A percentile compares a stretch with the other conserved stretches of the same genome.
Conservation (phyloP, 2,113 vertebrate genomes). For the Platysternon megacephalum region DNA sequence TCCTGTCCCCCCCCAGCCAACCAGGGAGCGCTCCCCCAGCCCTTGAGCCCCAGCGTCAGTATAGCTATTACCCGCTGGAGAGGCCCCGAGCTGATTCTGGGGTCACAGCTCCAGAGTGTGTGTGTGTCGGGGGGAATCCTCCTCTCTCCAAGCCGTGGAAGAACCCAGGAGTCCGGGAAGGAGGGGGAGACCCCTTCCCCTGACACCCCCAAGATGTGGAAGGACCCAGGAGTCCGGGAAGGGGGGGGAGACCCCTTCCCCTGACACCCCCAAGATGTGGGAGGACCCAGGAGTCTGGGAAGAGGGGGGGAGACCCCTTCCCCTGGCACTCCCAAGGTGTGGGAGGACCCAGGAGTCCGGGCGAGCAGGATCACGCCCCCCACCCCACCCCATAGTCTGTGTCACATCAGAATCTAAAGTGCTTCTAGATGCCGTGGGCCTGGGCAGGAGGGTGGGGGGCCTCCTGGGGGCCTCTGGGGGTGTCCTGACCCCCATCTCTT, state of each 20-base stretch:
- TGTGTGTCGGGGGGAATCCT: background rate
- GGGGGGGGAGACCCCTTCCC: background rate
- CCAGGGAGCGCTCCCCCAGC: background rate
- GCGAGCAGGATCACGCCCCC: background rate
- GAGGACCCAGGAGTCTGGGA: background rate
- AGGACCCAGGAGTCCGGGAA: background rate
- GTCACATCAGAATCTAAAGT: background rate
- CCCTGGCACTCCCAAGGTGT: background rate
- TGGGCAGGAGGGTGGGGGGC: background rate
- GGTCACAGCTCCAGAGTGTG: background rate
- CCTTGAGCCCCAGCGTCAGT: background rate
- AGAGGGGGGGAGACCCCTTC: background rate
- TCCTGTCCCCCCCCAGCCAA: background rate
- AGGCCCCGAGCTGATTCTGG: background rate
- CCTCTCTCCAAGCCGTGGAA: background rate
- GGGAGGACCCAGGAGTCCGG: background rate
- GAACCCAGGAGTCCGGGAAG: background rate
- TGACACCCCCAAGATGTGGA: background rate
- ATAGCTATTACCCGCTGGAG: background rate
- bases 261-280: accelerated
- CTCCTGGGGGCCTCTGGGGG: background rate
- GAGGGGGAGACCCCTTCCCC: background rate
- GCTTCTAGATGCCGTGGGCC: too few species aligned
- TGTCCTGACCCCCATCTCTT: background rate
- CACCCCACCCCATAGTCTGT: background rate